Base-by-base conservation (phyloP, 2,797 vertebrate species). In the Nyctalus aviator region DNA sequence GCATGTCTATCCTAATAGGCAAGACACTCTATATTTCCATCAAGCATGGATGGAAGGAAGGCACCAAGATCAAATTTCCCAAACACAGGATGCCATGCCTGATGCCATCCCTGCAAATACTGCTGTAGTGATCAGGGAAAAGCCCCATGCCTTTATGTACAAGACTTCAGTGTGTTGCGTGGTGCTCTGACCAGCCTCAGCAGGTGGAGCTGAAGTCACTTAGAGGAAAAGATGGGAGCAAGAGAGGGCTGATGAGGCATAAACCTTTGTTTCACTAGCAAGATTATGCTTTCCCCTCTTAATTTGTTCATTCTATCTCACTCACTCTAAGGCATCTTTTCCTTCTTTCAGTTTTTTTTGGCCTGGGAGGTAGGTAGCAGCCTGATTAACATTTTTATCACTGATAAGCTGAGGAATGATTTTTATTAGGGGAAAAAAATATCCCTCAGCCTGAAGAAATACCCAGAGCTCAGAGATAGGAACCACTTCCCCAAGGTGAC, bases 1-100 rank as follows among this genome's bases (percentile, higher is more conserved):
- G 94, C 98, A 99, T 95, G 97, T 64, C 99, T 99, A 99, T 18
- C 98, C 98, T 0, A 99, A 32, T 1, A 99, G 99, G 99, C 97
- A 99, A 99, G 98, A 99, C 99, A 97, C 98, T 99, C 50, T 99
- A 99, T 96, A 98, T 99, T 88, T 98, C 99, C 96, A 99, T 32
- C 64, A 10, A 32, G 17, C n/a, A 66, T 32, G n/a, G 62, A 25
- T 99, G 98, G 99, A 99, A 99, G 94, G 99, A 99, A 95, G 99
- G 98, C 85, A 99, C 98, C 97, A 99, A 99, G 97, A 99, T 99
- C 98, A 99, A 99, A n/a, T n/a, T 99, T 96, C 99, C 99, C 89
- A 99, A 99, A 95, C 98, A 99, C 96, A 99, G 99, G 6, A 99
- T 4, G 99, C 99, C 97, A 99, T 99, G 13, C 98, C 98, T 0